phyloP scores from a whole-genome alignment of 2,888 invertebrate species.

The Teleogryllus oceanicus region DNA sequence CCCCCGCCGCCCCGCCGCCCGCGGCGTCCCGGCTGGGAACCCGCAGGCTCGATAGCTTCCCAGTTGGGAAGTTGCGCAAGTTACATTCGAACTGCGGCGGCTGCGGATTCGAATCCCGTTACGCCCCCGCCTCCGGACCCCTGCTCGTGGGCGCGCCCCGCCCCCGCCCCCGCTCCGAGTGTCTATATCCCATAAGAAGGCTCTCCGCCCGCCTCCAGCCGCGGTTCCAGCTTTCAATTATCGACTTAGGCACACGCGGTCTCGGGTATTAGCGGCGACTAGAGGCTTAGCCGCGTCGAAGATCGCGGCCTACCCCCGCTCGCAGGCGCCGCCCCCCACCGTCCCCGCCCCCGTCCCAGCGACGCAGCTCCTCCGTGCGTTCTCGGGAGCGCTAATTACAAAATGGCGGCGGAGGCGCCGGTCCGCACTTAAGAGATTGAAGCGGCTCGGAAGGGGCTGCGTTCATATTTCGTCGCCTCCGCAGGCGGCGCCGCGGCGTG shows the following conservation, averaged over 20 bases:
- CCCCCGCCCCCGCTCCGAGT: not conserved
- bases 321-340: not conserved
- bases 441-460: not conserved
- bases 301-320: not conserved
- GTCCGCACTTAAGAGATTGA: conserved; percentile 9
- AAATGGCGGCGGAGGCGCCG: not conserved
- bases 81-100: not conserved
- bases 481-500: not conserved
- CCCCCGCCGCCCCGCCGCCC: too few species aligned
- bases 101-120: not conserved
- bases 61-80: not conserved
- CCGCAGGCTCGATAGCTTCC: not conserved
- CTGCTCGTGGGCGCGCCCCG: too few species aligned
- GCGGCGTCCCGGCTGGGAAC: too few species aligned
- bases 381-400: not conserved
- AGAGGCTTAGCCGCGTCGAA: not conserved
- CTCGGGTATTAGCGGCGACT: not conserved
- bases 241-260: not conserved
- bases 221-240: not conserved
- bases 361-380: not conserved
- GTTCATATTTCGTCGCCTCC: conserved; percentile 11
- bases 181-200: not conserved
- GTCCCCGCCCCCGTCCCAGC: not conserved
- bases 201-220: not conserved
- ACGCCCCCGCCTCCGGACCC: too few species aligned